Conservation (phyloP, 2,888 invertebrate species). For the Cheilosia pagana region DNA sequence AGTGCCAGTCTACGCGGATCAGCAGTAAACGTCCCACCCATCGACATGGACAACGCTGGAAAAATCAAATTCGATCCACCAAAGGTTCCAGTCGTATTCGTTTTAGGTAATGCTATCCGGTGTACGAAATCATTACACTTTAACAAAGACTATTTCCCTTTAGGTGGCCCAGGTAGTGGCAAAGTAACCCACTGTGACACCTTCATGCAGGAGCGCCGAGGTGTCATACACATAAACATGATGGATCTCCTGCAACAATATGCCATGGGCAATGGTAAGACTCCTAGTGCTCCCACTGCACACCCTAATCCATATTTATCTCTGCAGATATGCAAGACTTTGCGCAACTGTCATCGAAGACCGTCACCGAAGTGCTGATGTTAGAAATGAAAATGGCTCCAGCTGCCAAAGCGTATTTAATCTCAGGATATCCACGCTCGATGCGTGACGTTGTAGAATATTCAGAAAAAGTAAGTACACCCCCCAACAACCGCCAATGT, state of each 20-base stretch:
- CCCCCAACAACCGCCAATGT: not conserved
- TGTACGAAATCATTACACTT: no score
- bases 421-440: slow-evolving; percentile 95
- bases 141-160: not conserved
- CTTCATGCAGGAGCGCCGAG: slow-evolving; percentile 93
- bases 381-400: slow-evolving; percentile 97
- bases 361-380: slow-evolving; percentile 95
- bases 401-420: slow-evolving; percentile 92
- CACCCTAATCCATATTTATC: not conserved
- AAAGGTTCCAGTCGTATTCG: slow-evolving; percentile 94
- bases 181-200: slow-evolving; percentile 99
- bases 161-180: slow-evolving; percentile 97
- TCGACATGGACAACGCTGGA: slow-evolving; percentile 91
- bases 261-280: slow-evolving; percentile 92
- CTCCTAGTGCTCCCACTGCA: slow-evolving; percentile 1
- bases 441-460: slow-evolving; percentile 97
- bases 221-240: slow-evolving; percentile 95
- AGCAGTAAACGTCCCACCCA: slow-evolving; percentile 86
- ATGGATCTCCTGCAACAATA: slow-evolving; percentile 95
- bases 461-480: slow-evolving; percentile 90
- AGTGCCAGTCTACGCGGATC: slow-evolving; percentile 81
- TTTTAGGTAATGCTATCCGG: slow-evolving; percentile 86
- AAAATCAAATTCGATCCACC: slow-evolving; percentile 93
- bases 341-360: slow-evolving; percentile 92
- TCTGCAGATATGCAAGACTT: slow-evolving; percentile 93